Evolutionary conservation across 2,888 invertebrate species (phyloP).

Genomic region (Ceratothoa steindachneri): DNA sequence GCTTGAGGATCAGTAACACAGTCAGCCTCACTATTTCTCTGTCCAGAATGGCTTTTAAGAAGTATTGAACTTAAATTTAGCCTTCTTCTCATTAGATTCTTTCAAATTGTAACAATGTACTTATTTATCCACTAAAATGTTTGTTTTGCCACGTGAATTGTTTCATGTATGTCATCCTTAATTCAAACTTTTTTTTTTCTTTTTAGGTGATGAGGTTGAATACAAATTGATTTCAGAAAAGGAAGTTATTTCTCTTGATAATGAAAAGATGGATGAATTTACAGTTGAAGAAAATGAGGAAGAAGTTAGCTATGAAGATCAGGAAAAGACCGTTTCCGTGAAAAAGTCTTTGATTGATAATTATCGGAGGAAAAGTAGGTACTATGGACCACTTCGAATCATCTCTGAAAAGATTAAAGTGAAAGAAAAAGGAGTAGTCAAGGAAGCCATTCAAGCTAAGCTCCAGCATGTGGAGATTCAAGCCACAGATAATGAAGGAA

Average conservation of each 20-base stretch:
- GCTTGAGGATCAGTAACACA: too few relatives aligned
- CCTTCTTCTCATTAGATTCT: too few relatives aligned
- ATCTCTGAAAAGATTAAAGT: conserved; percentile 24
- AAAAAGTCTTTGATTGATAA: conserved; percentile 32
- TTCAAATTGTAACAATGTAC: too few relatives aligned
- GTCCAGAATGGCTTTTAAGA: too few relatives aligned
- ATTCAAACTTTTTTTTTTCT: too few relatives aligned
- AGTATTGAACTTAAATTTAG: too few relatives aligned
- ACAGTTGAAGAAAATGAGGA: conserved; percentile 13
- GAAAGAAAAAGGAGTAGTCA: conserved; percentile 19
- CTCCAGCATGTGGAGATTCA: conserved; percentile 30
- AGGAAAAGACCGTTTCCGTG: conserved; percentile 17
- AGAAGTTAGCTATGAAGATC: conserved; percentile 11
- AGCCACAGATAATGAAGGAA: conserved; percentile 26
- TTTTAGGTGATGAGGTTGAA: conserved; percentile 19
- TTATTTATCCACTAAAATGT: too few relatives aligned
- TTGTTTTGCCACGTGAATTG: too few relatives aligned
- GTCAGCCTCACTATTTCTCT: too few relatives aligned
- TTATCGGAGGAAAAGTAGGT: conserved; percentile 26
- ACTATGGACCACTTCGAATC: conserved; percentile 30
- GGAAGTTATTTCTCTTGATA: background rate
- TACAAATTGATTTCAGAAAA: conserved; percentile 17
- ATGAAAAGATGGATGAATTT: conserved; percentile 9
- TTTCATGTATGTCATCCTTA: too few relatives aligned
- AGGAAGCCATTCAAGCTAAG: conserved; percentile 31